Evolutionary conservation across 2,113 vertebrate species (phyloP).

Genomic region (Scomber japonicus): DNA sequence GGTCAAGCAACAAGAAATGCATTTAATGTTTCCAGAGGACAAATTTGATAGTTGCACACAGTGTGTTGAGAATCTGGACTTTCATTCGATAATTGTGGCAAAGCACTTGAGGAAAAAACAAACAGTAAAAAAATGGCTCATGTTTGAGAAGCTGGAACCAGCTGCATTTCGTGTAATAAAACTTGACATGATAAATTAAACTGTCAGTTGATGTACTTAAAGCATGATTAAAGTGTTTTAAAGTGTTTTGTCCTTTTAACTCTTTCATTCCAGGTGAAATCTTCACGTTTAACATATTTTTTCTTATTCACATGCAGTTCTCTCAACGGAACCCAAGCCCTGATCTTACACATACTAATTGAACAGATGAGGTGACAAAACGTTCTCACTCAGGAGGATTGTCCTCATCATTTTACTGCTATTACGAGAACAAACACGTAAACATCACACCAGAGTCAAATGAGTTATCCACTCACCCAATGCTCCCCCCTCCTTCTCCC

Average conservation of each 20-base stretch:
- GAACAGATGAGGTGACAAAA: conserved; percentile 2
- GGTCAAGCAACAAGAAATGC: no score
- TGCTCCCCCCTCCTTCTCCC: not conserved
- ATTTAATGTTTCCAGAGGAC: no score
- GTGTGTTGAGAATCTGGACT: no score
- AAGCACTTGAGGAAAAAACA: no score
- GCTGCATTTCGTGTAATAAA: not conserved
- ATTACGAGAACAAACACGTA: conserved; percentile 15
- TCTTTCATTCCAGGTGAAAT: not conserved
- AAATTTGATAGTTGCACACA: no score
- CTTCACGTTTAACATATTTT: not conserved
- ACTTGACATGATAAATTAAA: not conserved
- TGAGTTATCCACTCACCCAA: conserved; percentile 42
- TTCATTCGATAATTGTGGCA: no score
- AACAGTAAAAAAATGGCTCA: no score
- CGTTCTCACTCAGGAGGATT: conserved; percentile 3
- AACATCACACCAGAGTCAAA: conserved; percentile 24
- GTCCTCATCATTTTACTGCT: conserved; percentile 9
- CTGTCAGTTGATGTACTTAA: not conserved
- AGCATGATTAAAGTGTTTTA: not conserved
- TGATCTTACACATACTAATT: conserved; percentile 2
- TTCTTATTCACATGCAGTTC: not conserved
- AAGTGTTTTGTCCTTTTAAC: not conserved
- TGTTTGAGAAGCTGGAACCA: no score
- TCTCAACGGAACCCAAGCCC: not conserved